Evolutionary conservation across 1,140 invertebrate species (phyloP).

Genomic region (Drosophila athabasca): DNA sequence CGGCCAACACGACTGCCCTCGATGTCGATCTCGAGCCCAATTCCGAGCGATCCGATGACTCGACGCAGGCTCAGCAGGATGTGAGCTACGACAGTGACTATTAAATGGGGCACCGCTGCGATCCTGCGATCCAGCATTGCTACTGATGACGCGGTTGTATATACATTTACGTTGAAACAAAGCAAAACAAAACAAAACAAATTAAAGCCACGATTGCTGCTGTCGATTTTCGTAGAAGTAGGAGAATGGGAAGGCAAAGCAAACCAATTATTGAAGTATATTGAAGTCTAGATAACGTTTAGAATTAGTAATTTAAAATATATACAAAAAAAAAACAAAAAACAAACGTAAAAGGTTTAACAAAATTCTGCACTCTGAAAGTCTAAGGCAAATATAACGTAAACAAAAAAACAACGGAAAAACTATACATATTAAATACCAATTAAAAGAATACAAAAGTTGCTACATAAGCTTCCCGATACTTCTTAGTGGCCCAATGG

Average conservation of each 20-base stretch:
- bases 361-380: conserved; percentile 68
- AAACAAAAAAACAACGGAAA: conserved; percentile 30
- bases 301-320: conserved; percentile 78
- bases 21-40: conserved; percentile 77
- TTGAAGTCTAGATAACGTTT: conserved; percentile 76
- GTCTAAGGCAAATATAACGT: conserved; percentile 57
- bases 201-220: conserved; percentile 45
- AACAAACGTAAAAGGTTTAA: conserved; percentile 49
- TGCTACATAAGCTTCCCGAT: conserved; percentile 27
- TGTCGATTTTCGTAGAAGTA: conserved; percentile 25
- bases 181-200: conserved; percentile 35
- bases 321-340: conserved; percentile 42
- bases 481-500: conserved; percentile 11
- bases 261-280: conserved; percentile 71
- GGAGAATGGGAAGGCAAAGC: conserved; percentile 25
- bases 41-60: conserved; percentile 82
- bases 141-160: conserved; percentile 42
- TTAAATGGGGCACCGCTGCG: conserved; percentile 32
- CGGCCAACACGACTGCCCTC: conserved; percentile 60
- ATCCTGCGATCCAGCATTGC: too few species aligned
- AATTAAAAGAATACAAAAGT: conserved; percentile 62
- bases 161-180: conserved; percentile 55
- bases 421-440: conserved; percentile 47
- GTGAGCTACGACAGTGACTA: conserved; percentile 83
- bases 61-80: conserved; percentile 81